A percentile compares a stretch with the other conserved stretches of the same genome.
Evolutionary conservation across 2,113 vertebrate genomes (phyloP).

Genomic region (Rattus rattus): DNA sequence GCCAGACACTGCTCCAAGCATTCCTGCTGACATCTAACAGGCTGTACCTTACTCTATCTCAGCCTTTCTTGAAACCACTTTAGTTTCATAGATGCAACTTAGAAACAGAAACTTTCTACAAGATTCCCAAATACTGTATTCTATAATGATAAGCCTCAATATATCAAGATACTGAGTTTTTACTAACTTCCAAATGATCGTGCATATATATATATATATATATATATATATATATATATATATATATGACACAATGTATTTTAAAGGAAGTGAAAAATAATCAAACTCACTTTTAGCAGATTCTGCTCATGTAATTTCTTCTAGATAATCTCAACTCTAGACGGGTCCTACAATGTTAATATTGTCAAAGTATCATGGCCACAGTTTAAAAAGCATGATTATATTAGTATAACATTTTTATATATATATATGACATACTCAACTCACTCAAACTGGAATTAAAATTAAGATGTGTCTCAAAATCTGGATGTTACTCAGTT

Average conservation of each 20-base stretch:
- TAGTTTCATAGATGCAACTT: neutral
- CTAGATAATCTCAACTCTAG: neutral
- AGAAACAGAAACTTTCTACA: neutral
- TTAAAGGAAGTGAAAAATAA: too few relatives aligned
- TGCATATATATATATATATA: too few relatives aligned
- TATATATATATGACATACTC: neutral
- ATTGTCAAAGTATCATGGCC: neutral
- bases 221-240: too few relatives aligned
- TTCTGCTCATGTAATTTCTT: neutral
- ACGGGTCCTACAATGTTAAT: neutral
- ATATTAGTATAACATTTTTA: neutral
- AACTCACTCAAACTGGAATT: neutral
- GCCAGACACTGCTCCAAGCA: neutral
- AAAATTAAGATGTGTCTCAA: neutral
- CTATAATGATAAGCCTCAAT: neutral
- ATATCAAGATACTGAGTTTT: neutral
- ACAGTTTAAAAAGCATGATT: neutral
- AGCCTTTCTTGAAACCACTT: neutral
- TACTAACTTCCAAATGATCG: neutral
- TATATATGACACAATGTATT: neutral
- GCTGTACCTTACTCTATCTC: neutral
- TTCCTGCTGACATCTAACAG: neutral
- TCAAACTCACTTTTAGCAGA: neutral
- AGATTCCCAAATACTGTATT: neutral
- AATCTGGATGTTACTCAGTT: neutral